These are phyloP conservation scores for Poecilia picta DNA, from an alignment of 2,797 vertebrate species.

Conservation along the genomic window DNA sequence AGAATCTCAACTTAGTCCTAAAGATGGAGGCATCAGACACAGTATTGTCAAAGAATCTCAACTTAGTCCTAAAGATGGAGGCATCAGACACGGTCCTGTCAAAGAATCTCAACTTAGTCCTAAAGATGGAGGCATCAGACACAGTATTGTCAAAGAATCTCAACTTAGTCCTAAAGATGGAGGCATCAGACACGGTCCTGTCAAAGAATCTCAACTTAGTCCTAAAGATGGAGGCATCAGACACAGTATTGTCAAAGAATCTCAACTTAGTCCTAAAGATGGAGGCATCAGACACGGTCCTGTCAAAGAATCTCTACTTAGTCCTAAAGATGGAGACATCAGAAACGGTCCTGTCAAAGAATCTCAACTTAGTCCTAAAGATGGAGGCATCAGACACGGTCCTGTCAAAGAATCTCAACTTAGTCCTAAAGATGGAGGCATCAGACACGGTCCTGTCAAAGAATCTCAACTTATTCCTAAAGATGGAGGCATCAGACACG, in stretches of 20 bases:
- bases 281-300: neutral
- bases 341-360: slow-evolving; percentile 10
- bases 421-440: neutral
- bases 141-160: neutral
- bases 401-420: neutral
- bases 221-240: slow-evolving; percentile 4
- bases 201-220: neutral
- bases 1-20: neutral
- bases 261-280: neutral
- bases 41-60: neutral
- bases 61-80: neutral
- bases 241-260: neutral
- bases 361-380: neutral
- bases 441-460: slow-evolving; percentile 7
- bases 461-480: neutral
- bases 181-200: neutral
- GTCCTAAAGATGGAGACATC: neutral
- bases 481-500: slow-evolving; percentile 17
- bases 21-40: slow-evolving; percentile 18
- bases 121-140: slow-evolving; percentile 3
- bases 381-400: neutral
- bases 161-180: neutral
- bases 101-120: neutral
- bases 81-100: neutral
- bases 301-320: neutral